Percentiles rank a stretch among this genome's conserved stretches.
phyloP scores from a whole-genome alignment of 2,797 vertebrate genomes.

The Bradypodion pumilum region DNA sequence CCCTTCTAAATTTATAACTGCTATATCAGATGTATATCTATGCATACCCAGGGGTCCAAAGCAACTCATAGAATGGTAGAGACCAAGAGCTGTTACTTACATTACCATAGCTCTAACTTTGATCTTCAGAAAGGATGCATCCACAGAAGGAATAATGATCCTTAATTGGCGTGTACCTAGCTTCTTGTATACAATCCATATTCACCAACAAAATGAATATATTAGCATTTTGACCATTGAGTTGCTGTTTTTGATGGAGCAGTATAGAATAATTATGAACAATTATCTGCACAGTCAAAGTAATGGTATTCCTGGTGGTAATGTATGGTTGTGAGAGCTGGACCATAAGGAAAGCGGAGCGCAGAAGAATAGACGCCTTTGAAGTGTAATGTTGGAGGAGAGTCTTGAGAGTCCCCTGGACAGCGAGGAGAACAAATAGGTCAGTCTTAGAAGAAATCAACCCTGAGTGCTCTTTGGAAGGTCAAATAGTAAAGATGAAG shows the following conservation, averaged over 20 bases:
- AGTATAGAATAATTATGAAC: neutral
- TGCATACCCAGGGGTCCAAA: neutral
- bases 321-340: too few relatives aligned
- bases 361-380: too few relatives aligned
- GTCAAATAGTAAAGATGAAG: too few relatives aligned
- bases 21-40: neutral
- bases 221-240: neutral
- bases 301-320: too few relatives aligned
- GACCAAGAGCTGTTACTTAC: neutral
- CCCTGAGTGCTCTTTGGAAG: too few relatives aligned
- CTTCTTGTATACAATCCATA: neutral
- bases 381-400: too few relatives aligned
- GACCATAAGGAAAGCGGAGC: too few relatives aligned
- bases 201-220: neutral
- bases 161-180: neutral
- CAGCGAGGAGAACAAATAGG: too few relatives aligned
- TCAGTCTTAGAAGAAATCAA: too few relatives aligned
- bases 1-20: neutral
- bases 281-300: too few relatives aligned
- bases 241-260: slow-evolving; percentile 7
- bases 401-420: too few relatives aligned
- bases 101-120: neutral
- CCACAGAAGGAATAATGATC: neutral
- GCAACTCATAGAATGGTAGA: neutral
- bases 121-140: neutral